These are phyloP conservation scores for Drosophila demipolita DNA, from an alignment of 2,888 invertebrate genomes.

Conservation along the genomic window DNA sequence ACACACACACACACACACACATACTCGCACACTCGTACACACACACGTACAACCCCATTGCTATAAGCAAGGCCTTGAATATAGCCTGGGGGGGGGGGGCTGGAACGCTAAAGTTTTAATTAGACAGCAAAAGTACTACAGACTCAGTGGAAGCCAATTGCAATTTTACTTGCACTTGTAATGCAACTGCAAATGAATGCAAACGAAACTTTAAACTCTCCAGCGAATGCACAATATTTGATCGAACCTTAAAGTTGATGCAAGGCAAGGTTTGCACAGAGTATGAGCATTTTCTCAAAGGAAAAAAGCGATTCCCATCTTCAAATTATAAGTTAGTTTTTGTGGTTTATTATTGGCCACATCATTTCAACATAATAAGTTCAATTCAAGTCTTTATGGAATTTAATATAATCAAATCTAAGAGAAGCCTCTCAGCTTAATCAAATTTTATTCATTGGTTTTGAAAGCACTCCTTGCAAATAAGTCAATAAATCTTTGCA, in stretches of 20 bases:
- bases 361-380: not conserved
- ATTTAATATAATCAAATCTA: not conserved
- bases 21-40: constrained; percentile 17
- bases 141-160: constrained; percentile 65
- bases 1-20: not conserved
- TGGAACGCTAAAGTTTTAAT: constrained; percentile 68
- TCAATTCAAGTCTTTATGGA: not conserved
- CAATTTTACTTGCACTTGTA: constrained; percentile 64
- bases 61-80: constrained; percentile 2
- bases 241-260: constrained; percentile 5
- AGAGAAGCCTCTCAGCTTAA: not conserved
- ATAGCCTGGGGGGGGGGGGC: not conserved
- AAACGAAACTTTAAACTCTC: constrained; percentile 36
- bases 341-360: not conserved
- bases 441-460: not conserved
- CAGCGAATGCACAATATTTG: constrained; percentile 15
- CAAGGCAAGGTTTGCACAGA: not conserved
- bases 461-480: not conserved
- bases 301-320: not conserved
- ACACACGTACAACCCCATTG: constrained; percentile 25
- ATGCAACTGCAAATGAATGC: constrained; percentile 53
- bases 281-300: not conserved
- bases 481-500: not conserved
- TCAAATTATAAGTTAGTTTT: not conserved
- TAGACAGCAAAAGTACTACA: constrained; percentile 69